These are phyloP conservation scores for Nothocercus julius DNA, from an alignment of 2,113 vertebrate species.

Conservation along the genomic window DNA sequence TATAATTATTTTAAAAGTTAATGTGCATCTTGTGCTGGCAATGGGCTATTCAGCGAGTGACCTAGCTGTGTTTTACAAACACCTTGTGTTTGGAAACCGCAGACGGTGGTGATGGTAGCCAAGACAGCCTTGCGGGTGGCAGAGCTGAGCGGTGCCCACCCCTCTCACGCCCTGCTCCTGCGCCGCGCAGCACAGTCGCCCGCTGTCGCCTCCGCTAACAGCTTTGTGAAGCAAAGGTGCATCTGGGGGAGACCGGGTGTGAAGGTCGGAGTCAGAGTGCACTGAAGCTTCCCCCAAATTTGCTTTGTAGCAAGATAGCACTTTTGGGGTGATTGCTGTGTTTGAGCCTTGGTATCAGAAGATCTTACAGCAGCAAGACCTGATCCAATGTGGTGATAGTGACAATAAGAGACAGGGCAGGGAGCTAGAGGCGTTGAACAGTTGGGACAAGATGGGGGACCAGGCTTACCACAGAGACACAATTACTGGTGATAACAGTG, in stretches of 20 bases:
- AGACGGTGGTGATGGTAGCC: neutral
- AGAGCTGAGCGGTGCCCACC: neutral
- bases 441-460: neutral
- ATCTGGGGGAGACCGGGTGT: neutral
- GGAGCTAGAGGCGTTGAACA: neutral
- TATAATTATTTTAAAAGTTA: neutral
- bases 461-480: neutral
- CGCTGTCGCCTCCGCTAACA: too few relatives aligned
- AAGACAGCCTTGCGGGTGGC: rapidly evolving
- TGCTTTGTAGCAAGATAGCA: neutral
- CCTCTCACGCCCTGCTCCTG: too few relatives aligned
- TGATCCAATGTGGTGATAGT: neutral
- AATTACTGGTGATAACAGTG: neutral
- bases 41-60: neutral
- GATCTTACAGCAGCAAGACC: neutral
- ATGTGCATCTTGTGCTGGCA: neutral
- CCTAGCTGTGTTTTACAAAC: neutral
- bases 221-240: neutral
- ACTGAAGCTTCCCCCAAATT: neutral
- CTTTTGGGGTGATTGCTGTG: neutral
- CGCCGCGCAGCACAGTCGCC: too few relatives aligned
- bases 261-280: neutral
- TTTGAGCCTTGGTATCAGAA: neutral
- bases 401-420: neutral
- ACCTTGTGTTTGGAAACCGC: neutral